Conservation (phyloP, 2,888 invertebrate species). For the Oxycera nigricornis region DNA sequence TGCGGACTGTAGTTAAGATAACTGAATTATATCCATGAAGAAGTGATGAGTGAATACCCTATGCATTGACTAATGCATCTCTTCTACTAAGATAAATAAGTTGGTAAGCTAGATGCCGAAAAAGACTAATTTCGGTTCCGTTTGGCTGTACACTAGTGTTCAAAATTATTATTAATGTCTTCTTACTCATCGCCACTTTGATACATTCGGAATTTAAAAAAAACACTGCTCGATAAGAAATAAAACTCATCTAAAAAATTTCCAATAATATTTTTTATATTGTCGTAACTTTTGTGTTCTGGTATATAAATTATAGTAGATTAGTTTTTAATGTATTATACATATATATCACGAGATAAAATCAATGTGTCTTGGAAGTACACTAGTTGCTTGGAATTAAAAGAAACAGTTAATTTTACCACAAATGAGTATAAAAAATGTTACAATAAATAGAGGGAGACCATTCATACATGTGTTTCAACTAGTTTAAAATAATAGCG, state of each 20-base stretch:
- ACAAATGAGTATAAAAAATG: slow-evolving; percentile 27
- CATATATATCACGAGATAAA: slow-evolving; percentile 21
- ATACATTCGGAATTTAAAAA: too few relatives aligned
- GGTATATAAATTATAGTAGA: slow-evolving; percentile 9
- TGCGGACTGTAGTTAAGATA: too few relatives aligned
- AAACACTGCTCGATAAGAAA: too few relatives aligned
- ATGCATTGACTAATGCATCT: too few relatives aligned
- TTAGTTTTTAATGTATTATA: slow-evolving; percentile 24
- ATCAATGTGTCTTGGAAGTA: slow-evolving; percentile 10
- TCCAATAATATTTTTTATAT: neutral
- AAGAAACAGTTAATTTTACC: neutral
- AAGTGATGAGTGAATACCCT: too few relatives aligned
- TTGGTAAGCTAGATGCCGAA: too few relatives aligned
- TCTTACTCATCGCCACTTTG: too few relatives aligned
- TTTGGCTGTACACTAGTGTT: too few relatives aligned
- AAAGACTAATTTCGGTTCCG: too few relatives aligned
- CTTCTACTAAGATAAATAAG: too few relatives aligned
- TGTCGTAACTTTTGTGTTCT: neutral
- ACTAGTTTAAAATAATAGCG: slow-evolving; percentile 1
- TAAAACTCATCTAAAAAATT: neutral
- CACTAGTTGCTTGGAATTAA: neutral
- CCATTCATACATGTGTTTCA: neutral
- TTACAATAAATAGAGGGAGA: slow-evolving; percentile 19
- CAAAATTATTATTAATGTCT: too few relatives aligned
- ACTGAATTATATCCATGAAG: too few relatives aligned